Conservation (phyloP, 2,888 invertebrate genomes). For the Leucoma salicis region DNA sequence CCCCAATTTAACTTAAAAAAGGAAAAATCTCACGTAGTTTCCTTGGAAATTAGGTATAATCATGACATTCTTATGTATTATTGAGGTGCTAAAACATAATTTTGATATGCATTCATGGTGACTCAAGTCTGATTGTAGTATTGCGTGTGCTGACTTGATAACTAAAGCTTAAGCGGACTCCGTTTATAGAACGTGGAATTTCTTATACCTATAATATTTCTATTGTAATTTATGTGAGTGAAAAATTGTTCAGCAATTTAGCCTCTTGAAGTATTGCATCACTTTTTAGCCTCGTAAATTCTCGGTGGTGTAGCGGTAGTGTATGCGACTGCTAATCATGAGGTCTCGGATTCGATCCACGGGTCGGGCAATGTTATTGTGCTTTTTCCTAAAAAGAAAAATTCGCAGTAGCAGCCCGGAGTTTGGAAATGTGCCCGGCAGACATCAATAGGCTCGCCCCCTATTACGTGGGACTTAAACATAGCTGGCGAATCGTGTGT, state of each 20-base stretch:
- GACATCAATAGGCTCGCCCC: too few species aligned
- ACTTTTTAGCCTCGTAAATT: too few species aligned
- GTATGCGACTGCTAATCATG: too few species aligned
- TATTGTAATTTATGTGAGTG: conserved; percentile 21
- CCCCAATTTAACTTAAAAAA: conserved; percentile 30
- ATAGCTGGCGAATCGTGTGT: too few species aligned
- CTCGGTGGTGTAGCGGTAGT: too few species aligned
- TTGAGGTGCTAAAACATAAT: conserved; percentile 66
- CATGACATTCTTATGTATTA: conserved; percentile 50
- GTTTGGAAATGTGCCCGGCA: too few species aligned
- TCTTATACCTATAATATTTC: conserved; percentile 27
- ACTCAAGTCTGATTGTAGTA: conserved; percentile 61
- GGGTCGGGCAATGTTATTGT: too few species aligned
- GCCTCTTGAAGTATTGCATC: too few species aligned
- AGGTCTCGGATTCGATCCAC: too few species aligned
- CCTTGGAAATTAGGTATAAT: conserved; percentile 41
- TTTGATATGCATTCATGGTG: conserved; percentile 66
- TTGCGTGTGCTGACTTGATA: conserved; percentile 72
- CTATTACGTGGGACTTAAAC: too few species aligned
- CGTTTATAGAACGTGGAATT: conserved; percentile 48
- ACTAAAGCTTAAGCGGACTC: conserved; percentile 59
- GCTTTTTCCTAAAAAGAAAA: too few species aligned
- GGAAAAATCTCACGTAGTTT: conserved; percentile 37
- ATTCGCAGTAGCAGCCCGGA: too few species aligned
- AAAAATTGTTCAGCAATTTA: conserved; percentile 11